Evolutionary conservation across 1,140 invertebrate species (phyloP), one percentile per base, ranked within the genome.

Genomic region (Drosophila asahinai): DNA sequence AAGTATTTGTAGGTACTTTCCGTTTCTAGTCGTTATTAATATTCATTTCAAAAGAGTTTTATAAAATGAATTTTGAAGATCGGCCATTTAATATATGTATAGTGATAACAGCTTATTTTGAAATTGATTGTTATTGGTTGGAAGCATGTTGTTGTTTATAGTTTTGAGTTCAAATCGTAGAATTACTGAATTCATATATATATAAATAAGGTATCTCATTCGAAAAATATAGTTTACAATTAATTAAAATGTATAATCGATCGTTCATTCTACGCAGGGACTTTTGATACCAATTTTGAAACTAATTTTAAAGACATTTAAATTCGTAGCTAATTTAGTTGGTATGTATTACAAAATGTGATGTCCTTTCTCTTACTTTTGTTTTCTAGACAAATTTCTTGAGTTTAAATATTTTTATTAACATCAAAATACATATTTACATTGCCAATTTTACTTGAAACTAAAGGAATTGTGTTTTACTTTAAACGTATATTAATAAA

Each of bases 111-210:
- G 59, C 38, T 33, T 38, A 48, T 64, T 38, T 66, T 42, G 63
- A 63, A 63, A 38, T 83, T 72, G 79, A 87, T 87, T 87, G 83
- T 83, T 72, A 76, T 78, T 25, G 57, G 42, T 67, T 77, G 67
- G 70, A 86, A 86, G 76, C 71, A 76, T 72, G 47, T 78, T 54
- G 67, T 71, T 15, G 33, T 22, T 55, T 15, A 22, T 64, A 15
- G 19, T 45, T 30, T 58, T 5, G 12, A 65, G 30, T 57, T 65
- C 17, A 51, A 72, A 64, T 68, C 19, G 15, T 22, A 22, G 54
- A 40, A 59, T 43, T 42, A 40, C 17, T 49, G 22, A 42, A 47
- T 52, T 42, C 43, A 40, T 65, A 30, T 6, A 65, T 27, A 65
- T 64, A 36, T 45, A 19, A 38, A 22, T 38, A 55, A 19, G 6